These are phyloP conservation scores for Neopelma chrysocephalum DNA, from an alignment of 2,797 vertebrate genomes.

Conservation along the genomic window DNA sequence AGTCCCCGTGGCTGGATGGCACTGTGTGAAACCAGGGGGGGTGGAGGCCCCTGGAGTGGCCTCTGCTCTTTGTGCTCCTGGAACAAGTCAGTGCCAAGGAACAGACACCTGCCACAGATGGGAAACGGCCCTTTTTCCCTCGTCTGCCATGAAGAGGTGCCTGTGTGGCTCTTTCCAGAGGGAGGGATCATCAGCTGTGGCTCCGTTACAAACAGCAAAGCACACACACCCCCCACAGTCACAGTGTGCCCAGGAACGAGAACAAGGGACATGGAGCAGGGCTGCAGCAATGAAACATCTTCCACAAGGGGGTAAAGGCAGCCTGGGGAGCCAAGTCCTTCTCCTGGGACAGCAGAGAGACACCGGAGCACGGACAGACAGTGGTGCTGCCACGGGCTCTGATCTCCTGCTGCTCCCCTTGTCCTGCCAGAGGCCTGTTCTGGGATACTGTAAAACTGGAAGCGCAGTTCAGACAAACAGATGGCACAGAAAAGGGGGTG, in stretches of 20 bases:
- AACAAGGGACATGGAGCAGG: not conserved
- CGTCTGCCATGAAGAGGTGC: rapidly evolving
- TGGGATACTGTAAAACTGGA: constrained; percentile 73
- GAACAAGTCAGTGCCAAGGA: not conserved
- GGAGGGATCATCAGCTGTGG: not conserved
- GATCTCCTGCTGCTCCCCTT: not conserved
- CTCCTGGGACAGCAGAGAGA: not conserved
- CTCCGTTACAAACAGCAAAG: not conserved
- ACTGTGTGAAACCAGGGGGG: not conserved
- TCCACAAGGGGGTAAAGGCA: not conserved
- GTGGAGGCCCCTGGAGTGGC: not conserved
- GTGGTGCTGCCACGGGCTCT: not conserved
- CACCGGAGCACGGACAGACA: not conserved
- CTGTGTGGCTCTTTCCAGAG: rapidly evolving
- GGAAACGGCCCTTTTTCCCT: not conserved
- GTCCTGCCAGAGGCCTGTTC: not conserved
- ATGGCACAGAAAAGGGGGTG: constrained; percentile 73
- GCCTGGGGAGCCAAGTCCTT: not conserved
- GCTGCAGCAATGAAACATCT: not conserved
- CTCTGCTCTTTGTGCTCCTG: not conserved
- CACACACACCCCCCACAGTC: not conserved
- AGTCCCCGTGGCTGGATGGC: not conserved
- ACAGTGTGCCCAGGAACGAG: not conserved
- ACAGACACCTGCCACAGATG: not conserved
- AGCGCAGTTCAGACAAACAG: constrained; percentile 70